A percentile compares a stretch with the other conserved stretches of the same genome.
Evolutionary conservation across 2,888 invertebrate genomes (phyloP).

Genomic region (Anodontia alba): DNA sequence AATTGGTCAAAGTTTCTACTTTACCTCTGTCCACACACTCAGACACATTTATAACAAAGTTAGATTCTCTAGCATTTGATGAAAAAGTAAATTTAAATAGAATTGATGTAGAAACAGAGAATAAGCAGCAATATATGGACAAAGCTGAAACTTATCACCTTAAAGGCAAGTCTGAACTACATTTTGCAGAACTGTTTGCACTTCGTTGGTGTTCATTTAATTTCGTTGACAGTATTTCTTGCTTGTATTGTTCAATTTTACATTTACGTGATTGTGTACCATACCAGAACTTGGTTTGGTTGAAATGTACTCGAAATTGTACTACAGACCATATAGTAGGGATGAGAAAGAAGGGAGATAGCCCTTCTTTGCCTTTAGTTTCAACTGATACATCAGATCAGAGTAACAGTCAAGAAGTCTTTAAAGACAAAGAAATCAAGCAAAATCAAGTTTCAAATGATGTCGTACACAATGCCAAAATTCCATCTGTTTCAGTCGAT

Average conservation of each 20-base stretch:
- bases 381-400: too few relatives aligned
- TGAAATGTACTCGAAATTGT: background rate
- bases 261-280: background rate
- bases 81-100: background rate
- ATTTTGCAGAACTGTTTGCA: background rate
- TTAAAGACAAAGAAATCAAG: too few relatives aligned
- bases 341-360: background rate
- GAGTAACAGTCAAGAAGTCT: too few relatives aligned
- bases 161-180: background rate
- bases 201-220: background rate
- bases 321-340: background rate
- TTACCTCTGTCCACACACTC: too few relatives aligned
- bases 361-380: background rate
- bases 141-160: too few relatives aligned
- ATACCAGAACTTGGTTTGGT: background rate
- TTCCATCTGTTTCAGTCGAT: too few relatives aligned
- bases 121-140: too few relatives aligned
- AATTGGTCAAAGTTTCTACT: background rate
- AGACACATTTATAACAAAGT: background rate
- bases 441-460: too few relatives aligned
- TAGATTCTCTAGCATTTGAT: slow-evolving; percentile 25
- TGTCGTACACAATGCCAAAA: too few relatives aligned
- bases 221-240: background rate
- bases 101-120: background rate
- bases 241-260: slow-evolving; percentile 6